A percentile compares a stretch with the other conserved stretches of the same genome.
Evolutionary conservation across 1,140 invertebrate genomes (phyloP).

Genomic region (Leptinotarsa lineolata): DNA sequence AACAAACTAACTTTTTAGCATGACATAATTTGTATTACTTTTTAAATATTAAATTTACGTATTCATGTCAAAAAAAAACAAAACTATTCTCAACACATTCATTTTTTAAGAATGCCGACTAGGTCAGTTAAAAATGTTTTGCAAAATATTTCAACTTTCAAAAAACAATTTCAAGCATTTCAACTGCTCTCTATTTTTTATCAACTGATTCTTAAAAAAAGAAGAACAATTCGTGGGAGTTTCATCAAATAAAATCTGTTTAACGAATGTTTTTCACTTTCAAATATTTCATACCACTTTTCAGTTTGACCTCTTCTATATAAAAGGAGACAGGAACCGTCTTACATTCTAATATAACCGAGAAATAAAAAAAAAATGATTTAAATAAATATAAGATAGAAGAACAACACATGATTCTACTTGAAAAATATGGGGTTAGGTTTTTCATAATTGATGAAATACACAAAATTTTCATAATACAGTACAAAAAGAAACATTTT

Average conservation of each 20-base stretch:
- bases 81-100: neutral
- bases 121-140: neutral
- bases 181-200: neutral
- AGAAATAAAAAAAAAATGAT: neutral
- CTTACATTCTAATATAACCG: neutral
- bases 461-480: too few species aligned
- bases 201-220: neutral
- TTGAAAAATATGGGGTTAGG: too few species aligned
- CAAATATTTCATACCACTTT: neutral
- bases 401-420: too few species aligned
- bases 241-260: neutral
- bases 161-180: neutral
- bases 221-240: neutral
- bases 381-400: neutral
- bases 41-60: slow-evolving; percentile 5
- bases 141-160: neutral
- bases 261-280: neutral
- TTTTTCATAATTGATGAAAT: too few species aligned
- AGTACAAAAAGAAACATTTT: too few species aligned
- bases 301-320: too few species aligned
- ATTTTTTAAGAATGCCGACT: neutral
- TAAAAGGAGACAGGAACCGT: neutral
- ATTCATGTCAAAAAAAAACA: too few species aligned
- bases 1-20: neutral
- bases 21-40: too few species aligned